phyloP scores from a whole-genome alignment of 2,797 vertebrate species.

The Catamblyrhynchus diadema region DNA sequence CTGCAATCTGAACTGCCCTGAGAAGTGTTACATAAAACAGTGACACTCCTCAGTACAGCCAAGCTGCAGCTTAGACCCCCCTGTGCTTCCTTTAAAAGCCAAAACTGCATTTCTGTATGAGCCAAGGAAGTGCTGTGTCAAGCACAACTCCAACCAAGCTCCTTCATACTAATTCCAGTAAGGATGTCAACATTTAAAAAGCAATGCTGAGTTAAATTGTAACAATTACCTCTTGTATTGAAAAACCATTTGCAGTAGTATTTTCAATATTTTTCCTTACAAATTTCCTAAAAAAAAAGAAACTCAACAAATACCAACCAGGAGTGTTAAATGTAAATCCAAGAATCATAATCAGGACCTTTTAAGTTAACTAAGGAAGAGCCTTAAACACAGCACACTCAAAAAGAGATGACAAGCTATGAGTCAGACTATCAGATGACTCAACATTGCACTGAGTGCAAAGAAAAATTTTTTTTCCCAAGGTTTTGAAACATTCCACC shows the following conservation, averaged over 20 bases:
- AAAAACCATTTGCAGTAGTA: neutral
- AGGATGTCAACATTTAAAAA: neutral
- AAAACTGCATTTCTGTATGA: neutral
- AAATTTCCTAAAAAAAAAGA: neutral
- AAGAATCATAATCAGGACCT: neutral
- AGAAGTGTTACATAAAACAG: neutral
- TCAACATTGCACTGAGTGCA: neutral
- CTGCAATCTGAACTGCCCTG: neutral
- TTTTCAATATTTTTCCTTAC: neutral
- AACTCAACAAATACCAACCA: neutral
- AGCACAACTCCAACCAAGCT: neutral
- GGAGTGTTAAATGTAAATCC: neutral
- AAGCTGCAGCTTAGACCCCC: neutral
- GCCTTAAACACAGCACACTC: neutral
- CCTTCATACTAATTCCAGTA: neutral
- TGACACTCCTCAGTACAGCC: neutral
- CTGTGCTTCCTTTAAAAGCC: neutral
- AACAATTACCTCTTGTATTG: neutral
- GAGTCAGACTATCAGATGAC: neutral
- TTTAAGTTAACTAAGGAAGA: neutral
- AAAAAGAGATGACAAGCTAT: neutral
- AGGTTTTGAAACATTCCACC: neutral
- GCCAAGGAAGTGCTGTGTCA: neutral
- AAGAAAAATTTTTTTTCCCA: neutral
- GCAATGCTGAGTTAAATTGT: neutral